Evolutionary conservation across 1,140 invertebrate species (phyloP), one percentile per base, ranked within the genome.

Genomic region (Choristoneura fumiferana): DNA sequence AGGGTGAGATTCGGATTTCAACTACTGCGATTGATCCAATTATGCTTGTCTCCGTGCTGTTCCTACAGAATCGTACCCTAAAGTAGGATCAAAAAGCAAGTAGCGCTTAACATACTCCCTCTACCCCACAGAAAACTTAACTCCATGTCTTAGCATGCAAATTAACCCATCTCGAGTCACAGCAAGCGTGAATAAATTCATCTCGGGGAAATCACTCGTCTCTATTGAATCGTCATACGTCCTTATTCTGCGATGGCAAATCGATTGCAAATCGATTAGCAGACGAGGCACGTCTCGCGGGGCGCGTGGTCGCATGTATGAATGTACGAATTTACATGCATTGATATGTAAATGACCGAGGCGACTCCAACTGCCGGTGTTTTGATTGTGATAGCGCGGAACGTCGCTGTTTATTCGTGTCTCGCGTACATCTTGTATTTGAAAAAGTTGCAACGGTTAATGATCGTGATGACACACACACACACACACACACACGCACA

Each of bases 241-340:
- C 43, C 40, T 14, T 34, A 49, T 62, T 62, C 57, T 56, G 22
- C 22, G 57, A 43, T 58, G 54, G 33, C n/a, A 36, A 57, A 66
- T 66, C 64, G 64, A 35, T 45, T 57, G 13, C 35, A 57, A 62
- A 67, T 68, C 62, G 67, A 68, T 64, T 62, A 58, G 60, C 43
- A 60, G 35, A 53, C 45, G 56, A 18, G 57, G 53, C 63, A 60
- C 65, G 58, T 62, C 57, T 40, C 57, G 14, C 62, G 53, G 17
- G 45, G 56, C 43, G 54, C 49, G 33, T 36, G 29, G 52, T 35
- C 29, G 52, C 29, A 29, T 54, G 33, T 34, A 35, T 35, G 54
- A 62, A 62, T 63, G 59, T 54, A 59, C 45, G 43, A 59, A 73
- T 73, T 73, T 71, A 62, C 71, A 74, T 69, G 59, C 70, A 72